Evolutionary conservation across 1,140 invertebrate genomes (phyloP).

Genomic region (Halyomorpha halys): DNA sequence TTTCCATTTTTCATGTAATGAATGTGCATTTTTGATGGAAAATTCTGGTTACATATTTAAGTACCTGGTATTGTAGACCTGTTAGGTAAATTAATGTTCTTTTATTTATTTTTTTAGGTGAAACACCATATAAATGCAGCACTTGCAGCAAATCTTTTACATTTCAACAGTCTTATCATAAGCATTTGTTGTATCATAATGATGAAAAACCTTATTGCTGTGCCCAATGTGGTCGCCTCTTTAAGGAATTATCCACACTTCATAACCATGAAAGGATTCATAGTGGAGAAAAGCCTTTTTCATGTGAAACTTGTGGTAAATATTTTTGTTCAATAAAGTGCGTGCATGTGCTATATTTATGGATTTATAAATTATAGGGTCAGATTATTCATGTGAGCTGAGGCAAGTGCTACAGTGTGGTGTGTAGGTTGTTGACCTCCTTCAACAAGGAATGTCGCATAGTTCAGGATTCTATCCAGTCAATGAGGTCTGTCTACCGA

Average conservation of each 20-base stretch:
- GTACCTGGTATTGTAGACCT: conserved; percentile 22
- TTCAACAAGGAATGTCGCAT: too few relatives aligned
- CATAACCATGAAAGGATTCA: conserved; percentile 81
- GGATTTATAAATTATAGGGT: too few relatives aligned
- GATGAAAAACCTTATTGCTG: conserved; percentile 76
- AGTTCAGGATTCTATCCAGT: too few relatives aligned
- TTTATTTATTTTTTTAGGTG: conserved; percentile 45
- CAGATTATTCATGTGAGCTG: too few relatives aligned
- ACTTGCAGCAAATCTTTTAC: conserved; percentile 81
- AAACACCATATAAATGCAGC: conserved; percentile 75
- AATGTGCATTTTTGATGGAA: too few relatives aligned
- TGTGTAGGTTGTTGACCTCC: too few relatives aligned
- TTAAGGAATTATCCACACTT: conserved; percentile 79
- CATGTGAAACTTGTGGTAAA: conserved; percentile 78
- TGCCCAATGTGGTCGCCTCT: conserved; percentile 64
- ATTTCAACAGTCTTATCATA: conserved; percentile 84
- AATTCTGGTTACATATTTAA: too few relatives aligned
- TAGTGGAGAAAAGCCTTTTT: conserved; percentile 83
- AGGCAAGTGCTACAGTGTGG: too few relatives aligned
- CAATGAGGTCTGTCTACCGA: too few relatives aligned
- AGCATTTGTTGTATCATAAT: conserved; percentile 66
- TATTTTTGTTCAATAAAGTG: neutral
- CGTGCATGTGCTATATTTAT: too few relatives aligned
- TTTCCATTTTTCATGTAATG: too few relatives aligned
- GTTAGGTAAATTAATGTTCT: neutral